These are phyloP conservation scores for Aphaenogaster rudis DNA, from an alignment of 1,140 invertebrate genomes.

Conservation along the genomic window DNA sequence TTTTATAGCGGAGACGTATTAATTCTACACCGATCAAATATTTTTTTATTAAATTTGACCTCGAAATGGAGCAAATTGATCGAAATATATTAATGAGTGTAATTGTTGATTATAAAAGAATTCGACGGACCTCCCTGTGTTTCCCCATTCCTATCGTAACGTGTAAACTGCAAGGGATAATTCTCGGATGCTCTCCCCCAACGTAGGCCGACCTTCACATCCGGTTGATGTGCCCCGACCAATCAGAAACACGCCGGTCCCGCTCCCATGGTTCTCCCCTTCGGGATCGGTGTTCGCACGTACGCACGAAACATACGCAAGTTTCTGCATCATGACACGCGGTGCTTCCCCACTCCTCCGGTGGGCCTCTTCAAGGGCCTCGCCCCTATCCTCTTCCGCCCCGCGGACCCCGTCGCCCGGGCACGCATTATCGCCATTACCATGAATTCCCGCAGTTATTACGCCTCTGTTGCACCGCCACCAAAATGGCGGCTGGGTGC, in stretches of 20 bases:
- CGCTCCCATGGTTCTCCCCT: slow-evolving; percentile 70
- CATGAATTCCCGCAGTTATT: slow-evolving; percentile 79
- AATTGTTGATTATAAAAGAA: slow-evolving; percentile 44
- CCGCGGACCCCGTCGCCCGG: slow-evolving; percentile 65
- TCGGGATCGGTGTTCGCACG: slow-evolving; percentile 71
- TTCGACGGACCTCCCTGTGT: not conserved
- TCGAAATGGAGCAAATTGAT: not conserved
- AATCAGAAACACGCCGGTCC: slow-evolving; percentile 67
- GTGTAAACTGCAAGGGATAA: slow-evolving; percentile 50
- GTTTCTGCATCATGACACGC: slow-evolving; percentile 75
- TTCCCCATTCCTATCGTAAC: not conserved
- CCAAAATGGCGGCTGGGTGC: slow-evolving; percentile 78
- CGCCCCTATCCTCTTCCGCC: slow-evolving; percentile 50
- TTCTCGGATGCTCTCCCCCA: slow-evolving; percentile 50
- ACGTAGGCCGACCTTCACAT: slow-evolving; percentile 69
- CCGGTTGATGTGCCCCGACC: slow-evolving; percentile 72
- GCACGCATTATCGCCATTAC: slow-evolving; percentile 78
- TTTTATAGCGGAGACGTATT: not conserved
- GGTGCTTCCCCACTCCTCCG: slow-evolving; percentile 73
- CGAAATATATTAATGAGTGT: not conserved
- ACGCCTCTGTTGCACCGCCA: slow-evolving; percentile 79
- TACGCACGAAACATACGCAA: slow-evolving; percentile 66
- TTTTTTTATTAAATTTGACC: not conserved
- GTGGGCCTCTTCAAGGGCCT: slow-evolving; percentile 61
- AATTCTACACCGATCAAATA: not conserved